Evolutionary conservation across 2,113 vertebrate genomes (phyloP), one percentile per base, ranked within the genome.

Genomic region (Dendropsophus ebraccatus): DNA sequence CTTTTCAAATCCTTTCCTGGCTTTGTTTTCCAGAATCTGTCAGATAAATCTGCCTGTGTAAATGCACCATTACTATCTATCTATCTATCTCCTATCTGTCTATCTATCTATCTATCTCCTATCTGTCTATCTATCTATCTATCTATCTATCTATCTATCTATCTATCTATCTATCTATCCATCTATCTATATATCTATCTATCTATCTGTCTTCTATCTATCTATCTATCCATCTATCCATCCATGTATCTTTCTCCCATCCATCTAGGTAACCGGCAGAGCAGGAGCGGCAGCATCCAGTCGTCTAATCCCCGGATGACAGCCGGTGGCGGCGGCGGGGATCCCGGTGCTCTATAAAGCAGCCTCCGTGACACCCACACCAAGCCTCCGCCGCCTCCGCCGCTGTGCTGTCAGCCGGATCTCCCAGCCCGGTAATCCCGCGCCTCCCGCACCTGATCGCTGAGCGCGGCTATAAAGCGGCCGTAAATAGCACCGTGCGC

Each of bases 301-400:
- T 28, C 16, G 1, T 28, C 17, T 9, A 6, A 10, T 35, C 65
- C 62, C 1, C n/a, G n/a, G n/a, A n/a, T n/a, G n/a, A n/a, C n/a
- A n/a, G n/a, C n/a, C n/a, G n/a, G n/a, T n/a, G n/a, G 6, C 65
- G 2, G 45, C 17, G 50, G 41, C 32, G 62, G 5, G 56, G 69
- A 60, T 84, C 37, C 70, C 41, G 28, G 70, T 62, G 56, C 73
- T 65, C 83, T 65, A 32, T 84, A 84, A 76, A 84, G n/a, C 47
- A 10, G 58, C 49, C n/a, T 5, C 49, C 58, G 62, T 73, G n/a
- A 62, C 52, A 83, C 70, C 82, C 70, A 54, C 50, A 72, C 49
- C 81, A 50, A 50, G 65, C 16, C 32, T 32, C 14, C 21, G 23
- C 49, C 37, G 32, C 32, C n/a, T n/a, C n/a, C n/a, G n/a, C n/a